phyloP scores from a whole-genome alignment of 2,888 invertebrate species.

The Osmoderma eremita region DNA sequence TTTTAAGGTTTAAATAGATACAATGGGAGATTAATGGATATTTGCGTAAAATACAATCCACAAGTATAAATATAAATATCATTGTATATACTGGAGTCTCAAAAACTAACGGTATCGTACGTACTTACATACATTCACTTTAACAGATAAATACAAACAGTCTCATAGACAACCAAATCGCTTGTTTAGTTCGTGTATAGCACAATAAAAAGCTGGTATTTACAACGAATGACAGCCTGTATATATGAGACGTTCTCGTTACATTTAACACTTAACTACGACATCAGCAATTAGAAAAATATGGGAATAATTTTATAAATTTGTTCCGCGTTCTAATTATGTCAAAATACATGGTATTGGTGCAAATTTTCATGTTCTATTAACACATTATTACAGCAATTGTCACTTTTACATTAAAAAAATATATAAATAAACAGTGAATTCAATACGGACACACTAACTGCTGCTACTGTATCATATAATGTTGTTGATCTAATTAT shows the following conservation, averaged over 20 bases:
- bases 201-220: conserved; percentile 38
- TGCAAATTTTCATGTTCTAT: too few species aligned
- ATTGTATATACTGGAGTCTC: conserved; percentile 13
- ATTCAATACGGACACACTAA: background rate
- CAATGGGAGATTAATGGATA: background rate
- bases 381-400: too few species aligned
- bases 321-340: conserved; percentile 3
- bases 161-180: conserved; percentile 20
- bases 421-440: too few species aligned
- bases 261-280: conserved; percentile 49
- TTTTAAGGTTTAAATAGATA: background rate
- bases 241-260: conserved; percentile 32
- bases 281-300: conserved; percentile 50
- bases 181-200: conserved; percentile 42
- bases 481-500: too few species aligned
- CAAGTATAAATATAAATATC: conserved; percentile 10
- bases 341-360: too few species aligned
- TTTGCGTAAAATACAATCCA: conserved; percentile 21
- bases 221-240: conserved; percentile 13
- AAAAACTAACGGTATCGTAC: background rate
- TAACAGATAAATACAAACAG: background rate
- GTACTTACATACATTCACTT: background rate
- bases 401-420: too few species aligned
- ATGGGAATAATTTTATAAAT: conserved; percentile 44
- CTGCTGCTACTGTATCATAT: background rate